Base-by-base conservation (phyloP, 2,888 invertebrate species). In the Lypha dubia region DNA sequence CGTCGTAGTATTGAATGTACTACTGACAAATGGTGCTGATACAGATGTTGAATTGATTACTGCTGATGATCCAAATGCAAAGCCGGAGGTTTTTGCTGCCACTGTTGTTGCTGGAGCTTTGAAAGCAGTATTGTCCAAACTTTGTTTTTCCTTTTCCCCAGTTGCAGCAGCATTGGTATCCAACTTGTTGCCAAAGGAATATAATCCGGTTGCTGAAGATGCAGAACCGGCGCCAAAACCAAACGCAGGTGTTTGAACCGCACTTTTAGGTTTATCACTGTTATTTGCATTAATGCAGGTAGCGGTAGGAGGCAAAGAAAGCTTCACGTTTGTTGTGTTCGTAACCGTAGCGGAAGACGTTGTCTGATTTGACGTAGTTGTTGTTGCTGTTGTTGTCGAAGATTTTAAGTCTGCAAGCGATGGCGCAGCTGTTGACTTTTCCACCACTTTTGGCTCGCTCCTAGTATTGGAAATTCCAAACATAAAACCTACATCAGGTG, bases 241-340 rank as follows among this genome's bases (percentile, higher is more conserved):
- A 53, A 77, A 71, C 35, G 75, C 82, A 67, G 86, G 71, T 28
- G 82, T n/a, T n/a, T n/a, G 71, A n/a, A 86, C 35, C n/a, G 81
- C 35, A 8, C 80, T 24, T 62, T 84, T 65, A 44, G 84, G 49
- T 35, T 82, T 86, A 28, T 87, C 84, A 62, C 82, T 58, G 35
- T 58, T 77, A 74, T 74, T 76, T 20, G 60, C 20, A 13, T 65
- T 80, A 20, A 53, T 41, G 15, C 80, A 17, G n/a, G 56, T 58
- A 56, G 68, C 73, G 11, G 81, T 56, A 15, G 86, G 17, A n/a
- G 88, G 86, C 38, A 87, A 76, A 81, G 77, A 86, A 58, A 87
- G 87, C 79, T 86, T 88, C 53, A 87, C 86, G 83, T 76, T 87
- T 75, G 86, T 46, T 35, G 82, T 51, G 22, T n/a, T 56, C 56